Evolutionary conservation across 2,888 invertebrate species (phyloP), one percentile per base, ranked within the genome.

Genomic region (Abrostola tripartita): DNA sequence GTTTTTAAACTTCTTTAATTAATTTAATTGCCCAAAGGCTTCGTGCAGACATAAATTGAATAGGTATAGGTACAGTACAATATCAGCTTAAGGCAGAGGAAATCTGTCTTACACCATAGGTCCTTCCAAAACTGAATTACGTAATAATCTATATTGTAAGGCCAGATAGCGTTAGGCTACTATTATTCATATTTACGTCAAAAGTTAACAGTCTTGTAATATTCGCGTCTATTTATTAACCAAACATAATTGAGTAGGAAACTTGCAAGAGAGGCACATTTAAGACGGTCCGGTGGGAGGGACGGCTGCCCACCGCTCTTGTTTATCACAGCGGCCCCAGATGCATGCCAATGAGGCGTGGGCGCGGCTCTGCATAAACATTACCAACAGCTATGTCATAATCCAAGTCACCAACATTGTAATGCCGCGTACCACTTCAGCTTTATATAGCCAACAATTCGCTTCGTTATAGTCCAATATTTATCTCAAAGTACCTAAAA

Each of bases 341-440:
- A 85, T 90, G 88, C 91, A 91, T 90, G 85, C 84, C 87, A 88
- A 91, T 90, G 85, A 87, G 62, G 87, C 88, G 93, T 92, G 87
- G 92, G 93, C 85, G 86, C 72, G 73, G 70, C 81, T 88, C 85
- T 87, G 90, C 91, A 89, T 89, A 86, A 88, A 89, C 88, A 89
- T 88, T 86, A 87, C 87, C 75, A 79, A 76, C n/a, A n/a, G n/a
- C 80, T 73, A 76, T 79, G 79, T 79, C 79, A 79, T 79, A 79
- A 79, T 74, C 67, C 63, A 54, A 74, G 66, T 78, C 74, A 75
- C 78, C 78, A 78, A 79, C 75, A 77, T 75, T 67, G 54, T 62
- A 66, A 50, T 49, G 64, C 51, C 53, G 24, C 56, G 62, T 24
- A 24, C 24, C 10, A 40, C 40, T 40, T 40, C 11, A 11, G 7